Conservation (phyloP, 2,113 vertebrate genomes). For the Mola mola region DNA sequence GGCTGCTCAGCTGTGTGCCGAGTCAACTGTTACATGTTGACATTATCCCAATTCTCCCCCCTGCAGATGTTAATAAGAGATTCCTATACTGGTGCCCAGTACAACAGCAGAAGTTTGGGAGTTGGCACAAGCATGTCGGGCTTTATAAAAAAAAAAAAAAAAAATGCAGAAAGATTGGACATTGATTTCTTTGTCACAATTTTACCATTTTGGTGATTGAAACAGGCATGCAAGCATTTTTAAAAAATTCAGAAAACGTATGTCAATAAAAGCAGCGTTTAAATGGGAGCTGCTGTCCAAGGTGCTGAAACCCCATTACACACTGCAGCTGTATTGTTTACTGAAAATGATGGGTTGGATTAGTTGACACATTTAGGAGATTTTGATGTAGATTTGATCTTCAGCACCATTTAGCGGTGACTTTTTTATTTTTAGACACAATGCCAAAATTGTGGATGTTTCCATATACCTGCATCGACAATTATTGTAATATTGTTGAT, state of each 20-base stretch:
- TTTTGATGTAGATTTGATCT: background rate
- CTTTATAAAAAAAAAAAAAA: background rate
- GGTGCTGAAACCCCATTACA: constrained; percentile 65
- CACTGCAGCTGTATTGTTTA: background rate
- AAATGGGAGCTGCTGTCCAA: constrained; percentile 50
- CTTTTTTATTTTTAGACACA: no score
- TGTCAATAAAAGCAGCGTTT: background rate
- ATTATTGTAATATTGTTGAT: no score
- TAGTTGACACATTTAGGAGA: background rate
- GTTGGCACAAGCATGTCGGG: background rate
- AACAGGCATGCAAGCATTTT: constrained; percentile 1
- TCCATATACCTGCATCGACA: no score
- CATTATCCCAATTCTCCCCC: constrained; percentile 20
- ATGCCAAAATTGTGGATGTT: no score
- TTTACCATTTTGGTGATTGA: constrained; percentile 2
- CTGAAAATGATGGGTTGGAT: background rate
- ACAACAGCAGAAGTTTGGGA: constrained; percentile 35
- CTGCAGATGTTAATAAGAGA: constrained; percentile 52
- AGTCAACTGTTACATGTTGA: constrained; percentile 34
- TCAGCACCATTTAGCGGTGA: no score
- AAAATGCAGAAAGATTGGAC: background rate
- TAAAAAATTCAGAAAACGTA: background rate
- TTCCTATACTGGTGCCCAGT: constrained; percentile 20
- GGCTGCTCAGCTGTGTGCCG: constrained; percentile 6
- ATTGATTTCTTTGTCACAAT: background rate